Conservation (phyloP, 2,797 vertebrate species). For the Oreonectes daqikongensis region DNA sequence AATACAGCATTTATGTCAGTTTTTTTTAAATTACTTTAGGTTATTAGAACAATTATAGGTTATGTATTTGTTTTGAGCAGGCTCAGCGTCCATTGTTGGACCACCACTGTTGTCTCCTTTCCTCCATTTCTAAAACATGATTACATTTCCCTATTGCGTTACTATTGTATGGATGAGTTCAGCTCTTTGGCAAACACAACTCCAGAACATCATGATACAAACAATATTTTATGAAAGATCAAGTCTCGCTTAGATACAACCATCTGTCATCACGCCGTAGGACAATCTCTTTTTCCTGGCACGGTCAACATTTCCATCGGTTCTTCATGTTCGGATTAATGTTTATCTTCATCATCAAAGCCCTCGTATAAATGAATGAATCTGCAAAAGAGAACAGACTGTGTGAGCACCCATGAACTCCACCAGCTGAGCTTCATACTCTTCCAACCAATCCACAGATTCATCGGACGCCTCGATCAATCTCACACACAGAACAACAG, state of each 20-base stretch:
- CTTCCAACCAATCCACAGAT: constrained; percentile 39
- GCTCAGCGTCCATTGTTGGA: too few species aligned
- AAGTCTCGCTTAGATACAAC: neutral
- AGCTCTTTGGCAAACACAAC: neutral
- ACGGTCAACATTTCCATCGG: constrained; percentile 35
- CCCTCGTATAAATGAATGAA: constrained; percentile 18
- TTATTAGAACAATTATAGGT: too few species aligned
- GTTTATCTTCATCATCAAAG: constrained; percentile 42
- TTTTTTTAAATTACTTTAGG: too few species aligned
- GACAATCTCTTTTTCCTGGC: constrained; percentile 15
- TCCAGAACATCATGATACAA: neutral
- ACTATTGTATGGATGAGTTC: neutral
- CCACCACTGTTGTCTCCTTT: too few species aligned
- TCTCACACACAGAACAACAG: constrained; percentile 36
- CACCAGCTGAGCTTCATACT: constrained; percentile 48
- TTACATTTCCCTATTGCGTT: neutral
- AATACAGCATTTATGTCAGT: too few species aligned
- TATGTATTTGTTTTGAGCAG: too few species aligned
- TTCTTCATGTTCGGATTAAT: constrained; percentile 28
- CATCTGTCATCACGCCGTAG: neutral
- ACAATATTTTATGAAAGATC: neutral
- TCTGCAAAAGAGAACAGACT: constrained; percentile 28
- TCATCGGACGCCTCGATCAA: constrained; percentile 33
- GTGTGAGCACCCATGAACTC: constrained; percentile 25
- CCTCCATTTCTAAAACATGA: too few species aligned